phyloP scores from a whole-genome alignment of 2,113 vertebrate genomes.

The Eulemur macaco region DNA sequence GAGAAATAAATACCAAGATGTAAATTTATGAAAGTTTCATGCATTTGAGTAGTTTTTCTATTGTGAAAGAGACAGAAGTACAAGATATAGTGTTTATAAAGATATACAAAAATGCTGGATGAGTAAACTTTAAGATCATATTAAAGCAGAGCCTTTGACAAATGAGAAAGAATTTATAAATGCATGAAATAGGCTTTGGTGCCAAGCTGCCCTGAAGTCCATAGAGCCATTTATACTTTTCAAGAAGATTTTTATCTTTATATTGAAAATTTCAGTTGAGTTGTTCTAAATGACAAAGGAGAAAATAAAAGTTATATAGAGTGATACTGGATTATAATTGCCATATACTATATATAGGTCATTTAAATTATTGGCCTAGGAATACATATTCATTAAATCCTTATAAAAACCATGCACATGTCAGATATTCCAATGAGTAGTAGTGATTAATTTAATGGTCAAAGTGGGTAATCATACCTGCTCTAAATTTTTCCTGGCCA shows the following conservation, averaged over 20 bases:
- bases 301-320: background rate
- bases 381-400: background rate
- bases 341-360: background rate
- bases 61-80: background rate
- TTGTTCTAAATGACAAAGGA: slow-evolving; percentile 9
- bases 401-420: background rate
- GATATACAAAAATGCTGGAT: background rate
- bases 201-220: background rate
- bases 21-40: background rate
- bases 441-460: background rate
- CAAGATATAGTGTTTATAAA: background rate
- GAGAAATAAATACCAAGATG: background rate
- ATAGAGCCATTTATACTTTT: background rate
- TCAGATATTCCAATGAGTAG: background rate
- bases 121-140: background rate
- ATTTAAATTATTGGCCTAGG: background rate
- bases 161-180: background rate
- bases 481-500: background rate
- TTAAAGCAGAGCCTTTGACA: background rate
- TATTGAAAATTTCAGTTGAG: background rate
- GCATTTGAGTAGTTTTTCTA: background rate
- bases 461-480: background rate
- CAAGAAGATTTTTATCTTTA: background rate
- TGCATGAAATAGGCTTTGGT: background rate
- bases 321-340: background rate